Percentiles rank a stretch among this genome's conserved stretches.
These are phyloP conservation scores for Contarinia nasturtii DNA, from an alignment of 1,140 invertebrate genomes.

Conservation along the genomic window DNA sequence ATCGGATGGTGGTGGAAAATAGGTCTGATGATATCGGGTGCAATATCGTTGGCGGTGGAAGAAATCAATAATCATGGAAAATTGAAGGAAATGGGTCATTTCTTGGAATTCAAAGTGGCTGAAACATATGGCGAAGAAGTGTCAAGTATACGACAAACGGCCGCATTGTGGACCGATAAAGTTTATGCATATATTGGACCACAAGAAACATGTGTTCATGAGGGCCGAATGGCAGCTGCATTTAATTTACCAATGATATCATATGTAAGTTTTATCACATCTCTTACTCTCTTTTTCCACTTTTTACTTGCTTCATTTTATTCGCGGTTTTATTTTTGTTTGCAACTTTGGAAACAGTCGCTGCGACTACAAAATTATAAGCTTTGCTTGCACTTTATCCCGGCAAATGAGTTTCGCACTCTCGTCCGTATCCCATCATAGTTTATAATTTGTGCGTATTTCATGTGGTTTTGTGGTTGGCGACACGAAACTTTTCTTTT, in stretches of 20 bases:
- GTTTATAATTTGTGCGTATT: not conserved
- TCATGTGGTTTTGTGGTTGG: not conserved
- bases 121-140: constrained; percentile 85
- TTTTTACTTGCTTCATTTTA: not conserved
- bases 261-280: constrained; percentile 38
- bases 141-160: constrained; percentile 67
- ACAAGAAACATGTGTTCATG: constrained; percentile 76
- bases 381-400: not conserved
- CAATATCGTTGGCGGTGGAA: constrained; percentile 61
- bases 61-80: constrained; percentile 41
- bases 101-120: constrained; percentile 61
- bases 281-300: not conserved
- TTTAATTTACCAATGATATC: constrained; percentile 81
- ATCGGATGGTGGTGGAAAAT: not conserved
- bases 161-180: constrained; percentile 66
- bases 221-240: constrained; percentile 84
- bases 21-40: constrained; percentile 40
- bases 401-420: not conserved
- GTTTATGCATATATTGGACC: constrained; percentile 84
- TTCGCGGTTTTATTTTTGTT: not conserved
- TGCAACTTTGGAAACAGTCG: not conserved
- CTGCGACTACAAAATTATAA: not conserved
- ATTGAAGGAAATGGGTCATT: constrained; percentile 39
- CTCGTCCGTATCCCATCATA: not conserved
- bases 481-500: not conserved